Conservation (phyloP, 2,113 vertebrate genomes). For the Leiothrix lutea region DNA sequence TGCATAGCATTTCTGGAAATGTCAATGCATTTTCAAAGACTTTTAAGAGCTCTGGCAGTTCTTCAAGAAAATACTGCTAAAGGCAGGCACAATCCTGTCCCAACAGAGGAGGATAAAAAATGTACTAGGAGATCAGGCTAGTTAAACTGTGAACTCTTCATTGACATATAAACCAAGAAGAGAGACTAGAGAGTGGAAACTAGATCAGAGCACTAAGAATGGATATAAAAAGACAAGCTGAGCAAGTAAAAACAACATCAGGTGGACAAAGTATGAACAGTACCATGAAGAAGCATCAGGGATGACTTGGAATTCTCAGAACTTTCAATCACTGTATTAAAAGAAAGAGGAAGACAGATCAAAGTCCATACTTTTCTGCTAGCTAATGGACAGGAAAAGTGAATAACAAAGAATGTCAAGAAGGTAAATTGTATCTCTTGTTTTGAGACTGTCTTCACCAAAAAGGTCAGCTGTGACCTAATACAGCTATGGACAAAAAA, state of each 20-base stretch:
- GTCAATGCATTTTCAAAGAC: not conserved
- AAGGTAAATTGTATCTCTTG: not conserved
- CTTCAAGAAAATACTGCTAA: not conserved
- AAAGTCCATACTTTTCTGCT: not conserved
- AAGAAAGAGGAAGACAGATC: not conserved
- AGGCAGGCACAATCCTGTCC: not conserved
- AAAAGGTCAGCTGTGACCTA: not conserved
- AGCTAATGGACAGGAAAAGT: not conserved
- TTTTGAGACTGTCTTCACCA: not conserved
- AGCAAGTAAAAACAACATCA: not conserved
- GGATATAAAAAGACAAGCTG: not conserved
- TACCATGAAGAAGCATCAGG: not conserved
- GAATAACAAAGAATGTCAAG: not conserved
- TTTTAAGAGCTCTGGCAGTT: not conserved
- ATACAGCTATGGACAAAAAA: not conserved
- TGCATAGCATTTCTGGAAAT: not conserved
- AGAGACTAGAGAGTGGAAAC: not conserved
- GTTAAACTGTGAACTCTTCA: not conserved
- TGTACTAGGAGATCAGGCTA: not conserved
- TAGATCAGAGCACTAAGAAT: not conserved
- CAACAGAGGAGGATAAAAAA: not conserved
- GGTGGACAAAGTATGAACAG: not conserved
- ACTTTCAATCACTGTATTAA: not conserved
- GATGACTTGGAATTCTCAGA: not conserved
- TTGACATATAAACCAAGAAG: not conserved